Conservation (phyloP, 2,113 vertebrate genomes). For the Etheostoma spectabile region DNA sequence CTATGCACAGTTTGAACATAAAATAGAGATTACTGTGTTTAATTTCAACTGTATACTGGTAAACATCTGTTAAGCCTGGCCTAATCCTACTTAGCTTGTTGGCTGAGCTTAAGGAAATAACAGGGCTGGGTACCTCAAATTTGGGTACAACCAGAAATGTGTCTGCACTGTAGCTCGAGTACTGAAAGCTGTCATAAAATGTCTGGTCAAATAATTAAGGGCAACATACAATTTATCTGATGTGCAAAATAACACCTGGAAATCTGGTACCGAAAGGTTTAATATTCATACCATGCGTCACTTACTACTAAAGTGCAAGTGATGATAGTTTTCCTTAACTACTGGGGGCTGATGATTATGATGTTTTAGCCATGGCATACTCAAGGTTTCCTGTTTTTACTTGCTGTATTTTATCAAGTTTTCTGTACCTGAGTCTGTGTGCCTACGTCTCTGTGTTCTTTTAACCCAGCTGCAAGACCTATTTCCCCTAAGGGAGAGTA, state of each 20-base stretch:
- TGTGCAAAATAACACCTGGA: background rate
- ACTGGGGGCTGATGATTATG: too few species aligned
- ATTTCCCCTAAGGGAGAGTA: background rate
- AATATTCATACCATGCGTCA: background rate
- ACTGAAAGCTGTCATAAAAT: background rate
- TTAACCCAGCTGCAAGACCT: too few species aligned
- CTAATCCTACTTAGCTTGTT: too few species aligned
- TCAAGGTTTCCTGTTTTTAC: too few species aligned
- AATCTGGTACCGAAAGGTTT: too few species aligned
- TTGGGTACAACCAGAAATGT: background rate
- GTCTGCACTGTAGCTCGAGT: background rate
- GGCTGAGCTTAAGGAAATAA: too few species aligned
- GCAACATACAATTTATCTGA: background rate
- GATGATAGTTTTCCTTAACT: too few species aligned
- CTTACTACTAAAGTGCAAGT: background rate
- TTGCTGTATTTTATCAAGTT: too few species aligned
- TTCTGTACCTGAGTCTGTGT: too few species aligned
- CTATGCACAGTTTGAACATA: background rate
- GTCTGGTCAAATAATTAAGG: background rate
- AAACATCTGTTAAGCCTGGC: background rate
- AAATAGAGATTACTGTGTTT: background rate
- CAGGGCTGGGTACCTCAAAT: background rate
- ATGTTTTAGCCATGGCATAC: too few species aligned
- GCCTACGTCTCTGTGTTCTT: too few species aligned
- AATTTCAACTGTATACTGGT: background rate